phyloP scores from a whole-genome alignment of 2,888 invertebrate species.

The Leucania comma region DNA sequence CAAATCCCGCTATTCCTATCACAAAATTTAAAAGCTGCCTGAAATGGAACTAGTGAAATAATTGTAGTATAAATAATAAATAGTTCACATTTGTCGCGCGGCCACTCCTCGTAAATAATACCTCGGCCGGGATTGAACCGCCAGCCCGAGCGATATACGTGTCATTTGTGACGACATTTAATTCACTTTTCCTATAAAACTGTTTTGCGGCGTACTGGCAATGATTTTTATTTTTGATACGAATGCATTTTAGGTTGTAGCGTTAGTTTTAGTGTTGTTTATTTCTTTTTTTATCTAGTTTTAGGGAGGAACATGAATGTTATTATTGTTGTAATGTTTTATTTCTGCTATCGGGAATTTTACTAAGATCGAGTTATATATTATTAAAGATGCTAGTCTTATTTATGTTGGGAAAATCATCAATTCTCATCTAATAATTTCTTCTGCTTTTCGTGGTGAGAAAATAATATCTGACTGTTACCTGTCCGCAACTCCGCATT shows the following conservation, averaged over 20 bases:
- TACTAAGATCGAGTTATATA: too few relatives aligned
- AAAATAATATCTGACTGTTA: too few relatives aligned
- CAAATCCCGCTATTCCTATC: not conserved
- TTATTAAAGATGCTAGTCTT: too few relatives aligned
- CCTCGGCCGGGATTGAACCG: conserved; percentile 54
- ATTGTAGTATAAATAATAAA: conserved; percentile 54
- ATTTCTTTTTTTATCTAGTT: too few relatives aligned
- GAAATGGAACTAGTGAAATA: conserved; percentile 19
- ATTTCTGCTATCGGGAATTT: too few relatives aligned
- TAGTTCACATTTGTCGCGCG: conserved; percentile 38
- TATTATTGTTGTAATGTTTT: too few relatives aligned
- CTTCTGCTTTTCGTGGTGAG: too few relatives aligned
- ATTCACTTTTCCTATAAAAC: conserved; percentile 51
- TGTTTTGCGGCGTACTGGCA: conserved; percentile 13
- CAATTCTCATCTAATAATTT: too few relatives aligned
- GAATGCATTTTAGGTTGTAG: not conserved
- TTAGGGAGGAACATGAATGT: too few relatives aligned
- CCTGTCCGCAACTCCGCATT: too few relatives aligned
- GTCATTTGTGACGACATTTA: conserved; percentile 51
- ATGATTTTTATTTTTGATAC: conserved; percentile 18
- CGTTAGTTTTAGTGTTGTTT: not conserved
- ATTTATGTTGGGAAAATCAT: too few relatives aligned
- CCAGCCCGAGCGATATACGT: conserved; percentile 35
- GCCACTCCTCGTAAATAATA: conserved; percentile 45
- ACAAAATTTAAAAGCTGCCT: not conserved